These are phyloP conservation scores for Spicauda simplicius DNA, from an alignment of 2,888 invertebrate genomes.

Conservation along the genomic window DNA sequence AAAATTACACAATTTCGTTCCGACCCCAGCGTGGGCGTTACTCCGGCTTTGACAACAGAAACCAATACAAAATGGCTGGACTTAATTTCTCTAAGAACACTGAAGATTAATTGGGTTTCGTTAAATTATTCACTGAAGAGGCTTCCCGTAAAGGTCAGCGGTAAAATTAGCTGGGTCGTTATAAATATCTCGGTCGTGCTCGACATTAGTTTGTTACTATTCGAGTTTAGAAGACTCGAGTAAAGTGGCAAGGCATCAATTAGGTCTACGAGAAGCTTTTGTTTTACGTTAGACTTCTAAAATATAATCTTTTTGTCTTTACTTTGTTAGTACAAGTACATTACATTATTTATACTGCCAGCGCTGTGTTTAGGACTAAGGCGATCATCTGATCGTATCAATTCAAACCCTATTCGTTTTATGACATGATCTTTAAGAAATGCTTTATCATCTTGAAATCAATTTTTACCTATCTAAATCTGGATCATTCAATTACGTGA, in stretches of 20 bases:
- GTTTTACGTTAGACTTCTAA: no score
- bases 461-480: background rate
- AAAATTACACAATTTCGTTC: background rate
- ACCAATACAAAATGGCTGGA: slow-evolving; percentile 19
- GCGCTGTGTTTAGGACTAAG: no score
- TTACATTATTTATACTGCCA: no score
- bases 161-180: slow-evolving; percentile 21
- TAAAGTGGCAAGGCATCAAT: background rate
- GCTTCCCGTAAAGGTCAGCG: slow-evolving; percentile 27
- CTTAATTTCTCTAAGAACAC: slow-evolving; percentile 8
- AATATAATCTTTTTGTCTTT: no score
- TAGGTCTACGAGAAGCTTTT: background rate
- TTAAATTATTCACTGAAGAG: slow-evolving; percentile 24
- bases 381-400: background rate
- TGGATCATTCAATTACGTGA: no score
- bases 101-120: slow-evolving; percentile 20
- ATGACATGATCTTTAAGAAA: background rate
- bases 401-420: background rate
- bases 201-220: background rate
- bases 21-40: background rate
- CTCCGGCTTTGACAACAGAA: slow-evolving; percentile 4
- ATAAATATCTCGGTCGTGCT: background rate
- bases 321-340: no score
- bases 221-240: background rate
- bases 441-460: background rate